Evolutionary conservation across 2,888 invertebrate genomes (phyloP).

Genomic region (Aspidiotus destructor): DNA sequence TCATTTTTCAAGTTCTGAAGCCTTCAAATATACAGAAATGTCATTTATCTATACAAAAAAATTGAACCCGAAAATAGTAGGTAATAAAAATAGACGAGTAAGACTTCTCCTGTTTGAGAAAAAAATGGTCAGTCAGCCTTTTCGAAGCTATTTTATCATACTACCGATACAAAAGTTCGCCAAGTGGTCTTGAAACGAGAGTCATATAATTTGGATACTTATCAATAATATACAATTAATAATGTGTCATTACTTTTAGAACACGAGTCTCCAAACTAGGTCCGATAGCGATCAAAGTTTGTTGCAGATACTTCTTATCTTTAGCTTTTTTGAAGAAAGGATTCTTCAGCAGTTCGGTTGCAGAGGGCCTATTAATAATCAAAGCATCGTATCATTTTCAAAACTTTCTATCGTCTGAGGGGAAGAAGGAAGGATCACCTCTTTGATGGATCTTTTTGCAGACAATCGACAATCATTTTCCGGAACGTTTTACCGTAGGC

Average conservation of each 20-base stretch:
- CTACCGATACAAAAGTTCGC: too few relatives aligned
- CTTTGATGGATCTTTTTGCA: constrained; percentile 90
- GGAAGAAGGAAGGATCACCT: constrained; percentile 44
- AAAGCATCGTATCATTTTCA: constrained; percentile 1
- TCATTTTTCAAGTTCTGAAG: too few relatives aligned
- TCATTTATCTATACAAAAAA: too few relatives aligned
- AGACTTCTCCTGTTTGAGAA: too few relatives aligned
- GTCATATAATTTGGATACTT: too few relatives aligned
- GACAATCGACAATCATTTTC: constrained; percentile 91
- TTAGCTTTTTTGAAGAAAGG: constrained; percentile 98
- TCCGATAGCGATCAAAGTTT: constrained; percentile 73
- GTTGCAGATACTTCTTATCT: constrained; percentile 77
- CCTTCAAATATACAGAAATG: too few relatives aligned
- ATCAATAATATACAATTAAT: not conserved
- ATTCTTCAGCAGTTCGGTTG: constrained; percentile 89
- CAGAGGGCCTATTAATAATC: constrained; percentile 59
- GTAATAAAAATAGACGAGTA: too few relatives aligned
- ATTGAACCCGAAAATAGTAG: too few relatives aligned
- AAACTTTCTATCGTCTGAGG: not conserved
- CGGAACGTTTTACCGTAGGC: constrained; percentile 94
- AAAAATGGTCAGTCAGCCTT: too few relatives aligned
- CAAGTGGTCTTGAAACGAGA: too few relatives aligned
- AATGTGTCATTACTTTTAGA: constrained; percentile 60
- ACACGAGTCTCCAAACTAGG: constrained; percentile 84
- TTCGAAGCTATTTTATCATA: too few relatives aligned